Percentiles rank a stretch among this genome's conserved stretches.
Evolutionary conservation across 1,140 invertebrate species (phyloP).

Genomic region (Macrosteles quadrilineatus): DNA sequence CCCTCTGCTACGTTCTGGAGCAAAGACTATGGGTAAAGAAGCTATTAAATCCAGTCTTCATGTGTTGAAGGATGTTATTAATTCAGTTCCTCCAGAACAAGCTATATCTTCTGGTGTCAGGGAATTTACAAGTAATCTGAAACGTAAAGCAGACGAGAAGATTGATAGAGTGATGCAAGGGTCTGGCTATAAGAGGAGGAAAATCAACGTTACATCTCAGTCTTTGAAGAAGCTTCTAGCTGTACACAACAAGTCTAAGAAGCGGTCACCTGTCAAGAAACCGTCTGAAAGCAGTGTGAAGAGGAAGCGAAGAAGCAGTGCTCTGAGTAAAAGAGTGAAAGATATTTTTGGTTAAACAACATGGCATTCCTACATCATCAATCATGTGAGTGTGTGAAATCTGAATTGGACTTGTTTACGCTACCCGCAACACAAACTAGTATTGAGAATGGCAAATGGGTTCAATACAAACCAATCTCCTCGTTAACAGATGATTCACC

Average conservation of each 20-base stretch:
- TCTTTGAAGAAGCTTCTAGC: background rate
- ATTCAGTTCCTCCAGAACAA: background rate
- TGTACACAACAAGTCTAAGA: conserved; percentile 17
- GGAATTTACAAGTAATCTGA: background rate
- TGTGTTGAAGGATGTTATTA: background rate
- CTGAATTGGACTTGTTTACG: conserved; percentile 52
- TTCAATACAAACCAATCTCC: conserved; percentile 51
- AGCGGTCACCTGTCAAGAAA: background rate
- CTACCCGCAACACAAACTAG: conserved; percentile 29
- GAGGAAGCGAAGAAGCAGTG: conserved; percentile 11
- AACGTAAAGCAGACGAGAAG: background rate
- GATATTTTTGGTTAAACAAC: conserved; percentile 34
- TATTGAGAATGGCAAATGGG: conserved; percentile 46
- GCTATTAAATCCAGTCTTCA: background rate
- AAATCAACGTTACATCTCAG: background rate
- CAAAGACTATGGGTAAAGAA: background rate
- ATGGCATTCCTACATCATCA: conserved; percentile 14
- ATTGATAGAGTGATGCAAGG: background rate
- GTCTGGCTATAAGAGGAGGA: background rate
- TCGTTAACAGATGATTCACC: conserved; percentile 47
- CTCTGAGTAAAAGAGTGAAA: conserved; percentile 34
- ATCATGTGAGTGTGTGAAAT: conserved; percentile 9
- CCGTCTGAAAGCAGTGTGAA: background rate
- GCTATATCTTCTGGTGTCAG: background rate
- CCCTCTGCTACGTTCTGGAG: background rate